Base-by-base conservation (phyloP, 2,888 invertebrate species). In the Agonopterix arenella region DNA sequence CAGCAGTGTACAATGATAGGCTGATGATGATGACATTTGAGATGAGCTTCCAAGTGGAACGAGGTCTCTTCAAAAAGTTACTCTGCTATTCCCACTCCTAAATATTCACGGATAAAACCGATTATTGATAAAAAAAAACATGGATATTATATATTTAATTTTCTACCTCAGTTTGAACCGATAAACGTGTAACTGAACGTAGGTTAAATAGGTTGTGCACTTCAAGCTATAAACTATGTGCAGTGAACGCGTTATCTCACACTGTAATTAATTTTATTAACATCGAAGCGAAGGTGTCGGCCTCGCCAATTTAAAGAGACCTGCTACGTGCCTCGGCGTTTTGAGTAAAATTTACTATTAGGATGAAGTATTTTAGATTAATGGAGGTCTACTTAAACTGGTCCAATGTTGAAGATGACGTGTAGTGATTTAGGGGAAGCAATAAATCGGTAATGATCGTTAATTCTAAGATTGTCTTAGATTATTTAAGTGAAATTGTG, bases 261-360 rank as follows among this genome's bases (percentile, higher is more conserved):
- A 66, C 64, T 76, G 10, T 48, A 79, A 79, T 77, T 76, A 73
- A 76, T 76, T 76, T 76, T 63, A 77, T 74, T 73, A 71, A 65
- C 66, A 69, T 66, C 64, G 57, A 45, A 51, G 59, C 50, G 50
- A 59, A 59, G 60, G 68, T 59, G 61, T 61, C 53, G 50, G 55
- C 52, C 11, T 16, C 45, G 56, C 76, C 68, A 69, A 42, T 55
- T 49, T 62, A 64, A 37, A 11, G 40, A 57, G 65, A 69, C 46
- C 69, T 10, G 28, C 38, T 13, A 41, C 45, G 9, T n/a, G 16
- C 28, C 45, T 18, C 7, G 41, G 18, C 38, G 16, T 8, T 42
- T 47, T 38, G n/a, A 10, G 9, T 18, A 47, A 47, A 42, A 11
- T 36, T 36, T 45, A 10, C 40, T 47, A 11, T 41, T 13, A 9